Evolutionary conservation across 2,888 invertebrate species (phyloP).

Genomic region (Cerastis leucographa): DNA sequence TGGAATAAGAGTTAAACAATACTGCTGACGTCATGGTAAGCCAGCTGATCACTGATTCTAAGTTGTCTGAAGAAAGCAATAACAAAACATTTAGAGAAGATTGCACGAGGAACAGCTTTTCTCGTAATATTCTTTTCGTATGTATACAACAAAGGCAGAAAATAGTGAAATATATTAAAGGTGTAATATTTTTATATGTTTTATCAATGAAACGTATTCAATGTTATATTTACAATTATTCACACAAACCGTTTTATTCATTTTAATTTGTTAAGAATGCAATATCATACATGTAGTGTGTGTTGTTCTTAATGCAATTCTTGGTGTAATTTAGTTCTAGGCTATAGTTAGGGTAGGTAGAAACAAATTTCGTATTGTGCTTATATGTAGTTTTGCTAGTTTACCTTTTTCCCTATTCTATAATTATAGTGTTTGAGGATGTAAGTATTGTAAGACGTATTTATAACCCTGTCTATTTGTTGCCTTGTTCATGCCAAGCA

Average conservation of each 20-base stretch:
- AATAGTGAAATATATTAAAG: neutral
- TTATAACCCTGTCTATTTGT: conserved; percentile 18
- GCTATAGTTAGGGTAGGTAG: conserved; percentile 56
- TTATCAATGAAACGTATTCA: neutral
- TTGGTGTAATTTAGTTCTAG: conserved; percentile 45
- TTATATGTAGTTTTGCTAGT: conserved; percentile 68
- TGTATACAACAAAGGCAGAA: neutral
- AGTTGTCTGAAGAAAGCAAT: conserved; percentile 15
- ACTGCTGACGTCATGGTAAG: too few species aligned
- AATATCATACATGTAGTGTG: conserved; percentile 27
- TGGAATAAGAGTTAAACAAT: too few species aligned
- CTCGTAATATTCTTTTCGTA: neutral
- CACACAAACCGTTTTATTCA: conserved; percentile 9
- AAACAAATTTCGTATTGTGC: conserved; percentile 65
- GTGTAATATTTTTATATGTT: conserved; percentile 4
- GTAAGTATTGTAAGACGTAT: conserved; percentile 25
- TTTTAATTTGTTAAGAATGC: conserved; percentile 21
- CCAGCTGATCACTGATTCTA: neutral
- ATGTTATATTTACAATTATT: conserved; percentile 22
- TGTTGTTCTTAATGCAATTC: conserved; percentile 25
- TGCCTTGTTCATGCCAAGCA: conserved; percentile 45
- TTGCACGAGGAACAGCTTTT: neutral
- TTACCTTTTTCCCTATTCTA: conserved; percentile 40
- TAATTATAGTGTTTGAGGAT: conserved; percentile 29
- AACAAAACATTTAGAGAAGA: neutral